Evolutionary conservation across 2,888 invertebrate genomes (phyloP).

Genomic region (Molanna angustata): DNA sequence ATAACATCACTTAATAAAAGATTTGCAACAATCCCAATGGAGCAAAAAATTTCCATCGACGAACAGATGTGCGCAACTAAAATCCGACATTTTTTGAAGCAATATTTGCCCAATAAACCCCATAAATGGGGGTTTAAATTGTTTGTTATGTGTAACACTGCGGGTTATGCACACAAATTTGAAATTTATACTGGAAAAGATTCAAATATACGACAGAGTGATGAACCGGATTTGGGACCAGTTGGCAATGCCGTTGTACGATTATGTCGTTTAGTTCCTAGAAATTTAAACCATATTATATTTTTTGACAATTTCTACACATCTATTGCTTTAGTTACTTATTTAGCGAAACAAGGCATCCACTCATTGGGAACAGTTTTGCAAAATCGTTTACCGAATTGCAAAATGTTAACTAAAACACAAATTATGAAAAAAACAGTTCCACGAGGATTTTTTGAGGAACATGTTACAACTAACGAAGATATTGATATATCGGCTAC

Average conservation of each 20-base stretch:
- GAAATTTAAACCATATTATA: conserved; percentile 7
- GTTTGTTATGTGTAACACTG: conserved; percentile 31
- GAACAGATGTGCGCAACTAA: conserved; percentile 34
- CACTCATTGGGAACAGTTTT: too few relatives aligned
- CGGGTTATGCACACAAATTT: conserved; percentile 35
- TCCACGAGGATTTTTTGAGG: conserved; percentile 39
- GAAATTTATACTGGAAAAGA: conserved; percentile 39
- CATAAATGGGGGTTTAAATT: conserved; percentile 36
- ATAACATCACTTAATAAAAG: conserved; percentile 27
- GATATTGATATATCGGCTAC: conserved; percentile 32
- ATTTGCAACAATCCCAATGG: conserved; percentile 32
- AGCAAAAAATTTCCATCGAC: conserved; percentile 29
- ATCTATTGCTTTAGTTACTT: neutral
- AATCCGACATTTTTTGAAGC: conserved; percentile 33
- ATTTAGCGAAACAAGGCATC: neutral
- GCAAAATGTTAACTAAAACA: conserved; percentile 35
- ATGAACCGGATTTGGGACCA: conserved; percentile 35
- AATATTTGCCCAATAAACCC: conserved; percentile 34
- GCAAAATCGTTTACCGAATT: too few relatives aligned
- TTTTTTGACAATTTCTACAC: conserved; percentile 4
- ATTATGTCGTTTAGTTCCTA: conserved; percentile 31
- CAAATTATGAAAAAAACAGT: conserved; percentile 38
- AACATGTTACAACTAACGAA: conserved; percentile 37
- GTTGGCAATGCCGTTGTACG: conserved; percentile 34
- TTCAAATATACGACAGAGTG: conserved; percentile 35